Base-by-base conservation (phyloP, 2,888 invertebrate genomes). In the Anoplius nigerrimus region DNA sequence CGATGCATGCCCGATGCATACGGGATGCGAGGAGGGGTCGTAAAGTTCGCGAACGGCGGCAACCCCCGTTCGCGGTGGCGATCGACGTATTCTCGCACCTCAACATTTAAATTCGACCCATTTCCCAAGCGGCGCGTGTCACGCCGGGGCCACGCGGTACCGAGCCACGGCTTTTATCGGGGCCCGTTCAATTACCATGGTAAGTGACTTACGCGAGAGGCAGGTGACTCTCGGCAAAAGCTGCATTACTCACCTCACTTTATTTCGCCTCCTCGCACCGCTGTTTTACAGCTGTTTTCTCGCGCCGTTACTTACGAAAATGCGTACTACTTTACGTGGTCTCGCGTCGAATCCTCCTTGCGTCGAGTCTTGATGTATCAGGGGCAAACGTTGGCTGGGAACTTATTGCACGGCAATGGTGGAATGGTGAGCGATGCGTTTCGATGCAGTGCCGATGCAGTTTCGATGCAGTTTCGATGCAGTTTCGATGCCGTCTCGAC, bases 161-260 rank as follows among this genome's bases (percentile, higher is more conserved):
- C n/a, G 11, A 8, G 11, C 48, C 48, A 13, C 11, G 34, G n/a
- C 18, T 48, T 48, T 48, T 48, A 48, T 48, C 48, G 48, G 48
- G 1, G 48, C 6, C 6, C 48, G 48, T 48, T 48, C 48, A 48
- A 48, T 48, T 48, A 48, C 16, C 48, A 48, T 48, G 16, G 48
- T 48, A 48, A 48, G 48, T 48, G 48, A 48, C 16, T 48, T 48
- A 48, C 48, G 48, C 48, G 48, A 16, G 48, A 48, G n/a, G 48
- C 48, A 48, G 48, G 48, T 48, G 48, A 48, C 34, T 48, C 48
- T 48, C 18, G 8, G 48, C 48, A 18, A 48, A 0, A 18, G 5
- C 48, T 3, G 18, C 48, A 18, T 48, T 48, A 48, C 48, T 34
- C 34, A 48, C 48, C 48, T 48, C 48, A 18, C 18, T 48, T 48